A percentile compares a stretch with the other conserved stretches of the same genome.
Evolutionary conservation across 2,888 invertebrate genomes (phyloP).

Genomic region (Unio pictorum): DNA sequence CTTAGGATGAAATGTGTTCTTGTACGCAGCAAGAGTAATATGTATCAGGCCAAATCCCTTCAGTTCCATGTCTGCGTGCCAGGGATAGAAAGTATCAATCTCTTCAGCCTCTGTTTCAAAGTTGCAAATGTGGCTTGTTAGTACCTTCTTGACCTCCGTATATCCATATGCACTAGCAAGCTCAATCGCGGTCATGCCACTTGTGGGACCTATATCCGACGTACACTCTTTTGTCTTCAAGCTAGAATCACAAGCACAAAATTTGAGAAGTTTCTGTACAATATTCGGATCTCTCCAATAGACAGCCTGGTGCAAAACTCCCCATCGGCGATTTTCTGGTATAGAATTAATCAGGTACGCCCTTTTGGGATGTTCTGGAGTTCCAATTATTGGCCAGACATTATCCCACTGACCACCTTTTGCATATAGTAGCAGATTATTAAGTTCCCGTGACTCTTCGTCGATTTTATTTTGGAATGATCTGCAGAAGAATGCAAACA

Average conservation of each 20-base stretch:
- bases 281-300: slow-evolving; percentile 25
- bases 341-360: slow-evolving; percentile 29
- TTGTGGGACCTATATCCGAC: too few relatives aligned
- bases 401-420: slow-evolving; percentile 25
- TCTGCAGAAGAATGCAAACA: too few relatives aligned
- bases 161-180: too few relatives aligned
- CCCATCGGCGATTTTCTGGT: slow-evolving; percentile 39
- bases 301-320: slow-evolving; percentile 37
- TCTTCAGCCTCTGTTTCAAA: too few relatives aligned
- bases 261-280: too few relatives aligned
- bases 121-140: too few relatives aligned
- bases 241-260: too few relatives aligned
- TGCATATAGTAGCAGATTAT: slow-evolving; percentile 23
- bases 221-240: too few relatives aligned
- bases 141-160: too few relatives aligned
- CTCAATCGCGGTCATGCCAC: too few relatives aligned
- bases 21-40: slow-evolving; percentile 34
- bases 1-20: slow-evolving; percentile 29
- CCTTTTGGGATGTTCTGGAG: slow-evolving; percentile 18
- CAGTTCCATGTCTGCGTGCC: slow-evolving; percentile 3
- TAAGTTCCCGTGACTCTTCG: slow-evolving; percentile 13
- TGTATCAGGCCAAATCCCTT: slow-evolving; percentile 21
- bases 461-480: too few relatives aligned
- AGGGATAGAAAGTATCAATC: slow-evolving; percentile 22
- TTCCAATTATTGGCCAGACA: slow-evolving; percentile 27